phyloP scores from a whole-genome alignment of 2,888 invertebrate genomes.

The Ellobium chinense region DNA sequence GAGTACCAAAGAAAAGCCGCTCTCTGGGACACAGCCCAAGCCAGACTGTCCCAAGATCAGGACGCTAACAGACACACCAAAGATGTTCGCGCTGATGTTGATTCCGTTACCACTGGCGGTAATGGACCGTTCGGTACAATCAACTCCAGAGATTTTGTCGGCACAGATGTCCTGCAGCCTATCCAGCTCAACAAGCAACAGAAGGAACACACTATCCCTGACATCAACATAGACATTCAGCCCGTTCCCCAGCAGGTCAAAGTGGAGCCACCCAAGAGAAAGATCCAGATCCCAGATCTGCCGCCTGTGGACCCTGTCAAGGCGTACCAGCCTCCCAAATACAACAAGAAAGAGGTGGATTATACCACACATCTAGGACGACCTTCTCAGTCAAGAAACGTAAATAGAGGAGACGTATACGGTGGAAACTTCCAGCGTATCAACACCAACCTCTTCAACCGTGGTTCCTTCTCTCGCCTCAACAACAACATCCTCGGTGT shows the following conservation, averaged over 20 bases:
- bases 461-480: constrained; percentile 8
- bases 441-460: constrained; percentile 22
- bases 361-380: constrained; percentile 24
- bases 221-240: constrained; percentile 37
- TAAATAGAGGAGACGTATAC: constrained; percentile 1
- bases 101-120: constrained; percentile 5
- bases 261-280: constrained; percentile 26
- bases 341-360: constrained; percentile 38
- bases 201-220: constrained; percentile 20
- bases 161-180: constrained; percentile 5
- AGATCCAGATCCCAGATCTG: constrained; percentile 11
- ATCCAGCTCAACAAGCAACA: background rate
- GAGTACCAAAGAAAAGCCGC: constrained; percentile 21
- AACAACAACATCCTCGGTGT: constrained; percentile 7
- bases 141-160: constrained; percentile 24
- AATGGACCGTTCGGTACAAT: constrained; percentile 28
- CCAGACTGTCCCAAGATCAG: background rate
- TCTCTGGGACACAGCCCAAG: constrained; percentile 34
- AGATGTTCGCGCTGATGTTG: background rate
- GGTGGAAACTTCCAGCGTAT: constrained; percentile 32
- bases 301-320: constrained; percentile 34
- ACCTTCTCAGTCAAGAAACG: constrained; percentile 11
- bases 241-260: constrained; percentile 20
- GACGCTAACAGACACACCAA: background rate
- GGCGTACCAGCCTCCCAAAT: constrained; percentile 20